A percentile compares a stretch with the other conserved stretches of the same genome.
Conservation (phyloP, 2,797 vertebrate species). For the Trichosurus vulpecula region DNA sequence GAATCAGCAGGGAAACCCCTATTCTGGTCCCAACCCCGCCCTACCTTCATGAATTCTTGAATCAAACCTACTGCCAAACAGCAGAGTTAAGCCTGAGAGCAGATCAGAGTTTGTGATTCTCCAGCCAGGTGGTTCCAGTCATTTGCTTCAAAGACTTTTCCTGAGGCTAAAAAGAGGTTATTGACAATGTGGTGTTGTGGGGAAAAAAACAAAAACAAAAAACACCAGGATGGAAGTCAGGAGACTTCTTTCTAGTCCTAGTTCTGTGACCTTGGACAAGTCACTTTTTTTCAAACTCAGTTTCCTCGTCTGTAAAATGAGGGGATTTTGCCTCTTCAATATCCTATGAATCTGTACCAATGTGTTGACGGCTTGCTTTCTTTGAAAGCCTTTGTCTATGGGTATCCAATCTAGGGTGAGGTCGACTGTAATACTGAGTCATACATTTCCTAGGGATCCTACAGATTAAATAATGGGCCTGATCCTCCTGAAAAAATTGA, state of each 20-base stretch:
- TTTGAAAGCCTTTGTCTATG: not conserved
- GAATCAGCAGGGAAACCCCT: conserved; percentile 81
- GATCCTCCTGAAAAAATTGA: not conserved
- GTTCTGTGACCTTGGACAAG: not conserved
- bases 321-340: not conserved
- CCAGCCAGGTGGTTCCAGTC: conserved; percentile 36
- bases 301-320: conserved; percentile 34
- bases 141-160: conserved; percentile 55
- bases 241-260: conserved; percentile 11
- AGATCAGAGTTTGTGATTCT: conserved; percentile 28
- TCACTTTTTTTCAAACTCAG: not conserved
- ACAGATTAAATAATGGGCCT: not conserved
- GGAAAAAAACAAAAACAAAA: not conserved
- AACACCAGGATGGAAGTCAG: conserved; percentile 29
- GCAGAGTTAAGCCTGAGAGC: not conserved
- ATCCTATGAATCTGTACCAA: not conserved
- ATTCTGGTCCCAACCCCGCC: conserved; percentile 55
- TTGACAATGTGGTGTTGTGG: not conserved
- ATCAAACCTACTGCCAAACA: conserved; percentile 6
- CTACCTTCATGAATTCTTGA: conserved; percentile 54
- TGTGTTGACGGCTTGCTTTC: not conserved
- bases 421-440: not conserved
- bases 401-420: not conserved
- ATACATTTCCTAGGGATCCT: not conserved
- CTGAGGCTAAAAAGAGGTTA: conserved; percentile 45